These are phyloP conservation scores for Sardinella longiceps DNA, from an alignment of 2,797 vertebrate genomes.

Conservation along the genomic window DNA sequence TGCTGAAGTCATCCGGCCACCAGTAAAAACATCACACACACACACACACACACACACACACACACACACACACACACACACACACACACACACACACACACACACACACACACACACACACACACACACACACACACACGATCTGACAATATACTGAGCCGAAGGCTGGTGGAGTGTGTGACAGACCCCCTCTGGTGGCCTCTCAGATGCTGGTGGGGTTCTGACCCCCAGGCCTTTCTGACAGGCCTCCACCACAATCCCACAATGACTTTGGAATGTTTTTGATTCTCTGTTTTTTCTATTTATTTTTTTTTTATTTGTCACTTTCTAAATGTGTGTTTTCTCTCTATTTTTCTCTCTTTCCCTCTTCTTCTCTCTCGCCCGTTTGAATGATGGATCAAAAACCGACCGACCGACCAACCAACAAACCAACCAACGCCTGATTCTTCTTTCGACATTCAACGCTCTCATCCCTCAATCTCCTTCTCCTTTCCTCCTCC, in stretches of 20 bases:
- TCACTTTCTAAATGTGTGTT: slow-evolving; percentile 82
- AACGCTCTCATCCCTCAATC: slow-evolving; percentile 81
- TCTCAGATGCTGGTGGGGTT: not conserved
- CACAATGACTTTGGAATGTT: slow-evolving; percentile 3
- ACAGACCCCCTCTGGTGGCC: not conserved
- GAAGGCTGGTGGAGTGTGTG: not conserved
- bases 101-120: not conserved
- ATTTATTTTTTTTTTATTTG: too few relatives aligned
- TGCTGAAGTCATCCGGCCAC: not conserved
- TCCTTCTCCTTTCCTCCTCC: slow-evolving; percentile 27
- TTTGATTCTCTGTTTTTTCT: slow-evolving; percentile 3
- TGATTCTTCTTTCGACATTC: slow-evolving; percentile 76
- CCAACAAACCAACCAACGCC: slow-evolving; percentile 76
- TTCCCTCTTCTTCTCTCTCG: slow-evolving; percentile 61
- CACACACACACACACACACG: not conserved
- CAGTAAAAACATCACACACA: slow-evolving; percentile 1
- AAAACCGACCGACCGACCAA: slow-evolving; percentile 63
- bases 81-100: not conserved
- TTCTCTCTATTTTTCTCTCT: slow-evolving; percentile 75
- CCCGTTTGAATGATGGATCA: slow-evolving; percentile 28
- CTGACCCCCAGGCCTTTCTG: not conserved
- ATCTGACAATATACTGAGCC: not conserved
- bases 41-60: not conserved
- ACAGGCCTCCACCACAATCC: not conserved
- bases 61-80: not conserved